phyloP scores from a whole-genome alignment of 2,113 vertebrate species.

The Strix aluco region DNA sequence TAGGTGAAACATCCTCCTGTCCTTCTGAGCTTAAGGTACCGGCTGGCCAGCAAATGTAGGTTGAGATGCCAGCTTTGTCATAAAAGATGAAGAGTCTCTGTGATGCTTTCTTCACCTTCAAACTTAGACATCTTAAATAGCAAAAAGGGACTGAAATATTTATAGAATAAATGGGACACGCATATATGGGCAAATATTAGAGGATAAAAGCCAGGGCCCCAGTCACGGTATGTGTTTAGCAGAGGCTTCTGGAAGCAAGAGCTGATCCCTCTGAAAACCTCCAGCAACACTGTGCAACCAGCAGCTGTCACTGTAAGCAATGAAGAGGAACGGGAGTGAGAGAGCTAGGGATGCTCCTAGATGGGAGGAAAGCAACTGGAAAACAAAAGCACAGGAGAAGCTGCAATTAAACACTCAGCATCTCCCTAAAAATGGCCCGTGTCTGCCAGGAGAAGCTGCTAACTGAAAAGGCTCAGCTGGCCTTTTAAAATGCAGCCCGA shows the following conservation, averaged over 20 bases:
- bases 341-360: neutral
- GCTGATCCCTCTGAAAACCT: neutral
- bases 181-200: neutral
- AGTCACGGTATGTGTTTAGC: neutral
- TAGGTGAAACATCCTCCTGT: neutral
- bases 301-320: constrained; percentile 57
- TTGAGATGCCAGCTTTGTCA: neutral
- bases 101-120: neutral
- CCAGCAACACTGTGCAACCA: neutral
- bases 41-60: neutral
- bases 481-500: neutral
- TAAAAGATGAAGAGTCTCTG: neutral
- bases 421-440: neutral
- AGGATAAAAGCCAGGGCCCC: neutral
- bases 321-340: neutral
- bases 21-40: neutral
- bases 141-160: neutral
- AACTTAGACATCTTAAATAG: neutral
- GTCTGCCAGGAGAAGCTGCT: neutral
- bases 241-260: neutral
- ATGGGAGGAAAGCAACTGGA: constrained; percentile 23
- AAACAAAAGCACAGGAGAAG: constrained; percentile 17
- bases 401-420: constrained; percentile 36
- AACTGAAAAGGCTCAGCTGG: neutral
- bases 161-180: neutral